phyloP scores from a whole-genome alignment of 2,888 invertebrate genomes.

The Entomobrya proxima region DNA sequence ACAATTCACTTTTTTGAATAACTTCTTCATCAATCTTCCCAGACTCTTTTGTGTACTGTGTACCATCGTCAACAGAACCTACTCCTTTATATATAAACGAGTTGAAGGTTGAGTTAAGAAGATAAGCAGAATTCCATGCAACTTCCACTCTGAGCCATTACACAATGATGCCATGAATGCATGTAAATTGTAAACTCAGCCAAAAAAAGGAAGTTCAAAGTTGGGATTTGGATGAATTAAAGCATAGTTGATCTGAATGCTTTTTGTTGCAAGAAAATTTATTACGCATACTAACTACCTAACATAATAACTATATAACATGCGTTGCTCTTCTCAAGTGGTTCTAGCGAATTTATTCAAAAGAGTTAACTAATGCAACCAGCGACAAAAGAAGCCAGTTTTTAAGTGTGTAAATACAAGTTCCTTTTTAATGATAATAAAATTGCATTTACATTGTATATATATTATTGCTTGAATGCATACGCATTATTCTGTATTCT shows the following conservation, averaged over 20 bases:
- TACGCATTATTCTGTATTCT: neutral
- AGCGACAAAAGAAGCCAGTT: conserved; percentile 50
- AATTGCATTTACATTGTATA: neutral
- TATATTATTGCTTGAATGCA: neutral
- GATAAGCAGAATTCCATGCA: neutral
- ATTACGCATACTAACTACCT: conserved; percentile 42
- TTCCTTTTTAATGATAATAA: neutral
- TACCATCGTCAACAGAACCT: neutral
- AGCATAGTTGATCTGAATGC: conserved; percentile 36
- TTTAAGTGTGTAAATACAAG: neutral
- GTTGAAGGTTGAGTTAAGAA: neutral
- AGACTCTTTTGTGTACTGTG: neutral
- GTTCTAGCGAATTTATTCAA: conserved; percentile 39
- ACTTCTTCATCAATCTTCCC: conserved; percentile 45
- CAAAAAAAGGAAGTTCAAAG: neutral
- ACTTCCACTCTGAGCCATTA: neutral
- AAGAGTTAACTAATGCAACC: neutral
- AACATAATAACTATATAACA: conserved; percentile 55
- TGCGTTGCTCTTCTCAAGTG: conserved; percentile 37
- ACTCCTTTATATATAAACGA: neutral
- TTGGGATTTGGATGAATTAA: conserved; percentile 34
- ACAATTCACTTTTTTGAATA: conserved; percentile 41
- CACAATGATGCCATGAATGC: neutral
- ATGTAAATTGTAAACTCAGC: neutral
- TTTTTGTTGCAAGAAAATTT: conserved; percentile 43